phyloP scores from a whole-genome alignment of 2,888 invertebrate genomes.

The Agrotis exclamationis region DNA sequence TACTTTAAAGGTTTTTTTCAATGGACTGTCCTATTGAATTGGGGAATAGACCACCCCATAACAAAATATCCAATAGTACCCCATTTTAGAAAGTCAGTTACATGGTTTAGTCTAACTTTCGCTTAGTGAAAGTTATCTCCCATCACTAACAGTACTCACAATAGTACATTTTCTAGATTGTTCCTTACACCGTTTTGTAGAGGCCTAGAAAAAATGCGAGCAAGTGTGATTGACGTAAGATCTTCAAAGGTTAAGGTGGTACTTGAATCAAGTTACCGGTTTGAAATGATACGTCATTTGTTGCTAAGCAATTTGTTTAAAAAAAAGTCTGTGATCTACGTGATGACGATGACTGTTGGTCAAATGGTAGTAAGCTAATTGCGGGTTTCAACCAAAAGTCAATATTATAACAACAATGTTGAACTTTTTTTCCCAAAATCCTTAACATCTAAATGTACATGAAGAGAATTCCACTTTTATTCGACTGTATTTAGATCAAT shows the following conservation, averaged over 20 bases:
- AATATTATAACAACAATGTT: too few species aligned
- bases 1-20: too few species aligned
- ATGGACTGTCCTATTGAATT: neutral
- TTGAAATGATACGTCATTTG: conserved; percentile 1
- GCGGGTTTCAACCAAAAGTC: too few species aligned
- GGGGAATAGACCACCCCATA: conserved; percentile 21
- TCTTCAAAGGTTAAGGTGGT: conserved; percentile 10
- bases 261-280: neutral
- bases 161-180: conserved; percentile 50
- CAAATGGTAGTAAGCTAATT: neutral
- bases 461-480: too few species aligned
- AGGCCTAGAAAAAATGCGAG: conserved; percentile 11
- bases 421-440: too few species aligned
- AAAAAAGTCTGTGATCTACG: neutral
- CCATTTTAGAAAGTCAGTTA: conserved; percentile 56
- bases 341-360: neutral
- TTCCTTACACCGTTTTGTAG: conserved; percentile 17
- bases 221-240: conserved; percentile 25
- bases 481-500: too few species aligned
- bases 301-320: neutral
- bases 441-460: too few species aligned
- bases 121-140: conserved; percentile 59
- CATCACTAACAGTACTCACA: conserved; percentile 43
- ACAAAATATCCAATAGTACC: conserved; percentile 16
- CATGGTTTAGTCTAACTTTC: conserved; percentile 48